These are phyloP conservation scores for Nicator chloris DNA, from an alignment of 2,113 vertebrate genomes.

Conservation along the genomic window DNA sequence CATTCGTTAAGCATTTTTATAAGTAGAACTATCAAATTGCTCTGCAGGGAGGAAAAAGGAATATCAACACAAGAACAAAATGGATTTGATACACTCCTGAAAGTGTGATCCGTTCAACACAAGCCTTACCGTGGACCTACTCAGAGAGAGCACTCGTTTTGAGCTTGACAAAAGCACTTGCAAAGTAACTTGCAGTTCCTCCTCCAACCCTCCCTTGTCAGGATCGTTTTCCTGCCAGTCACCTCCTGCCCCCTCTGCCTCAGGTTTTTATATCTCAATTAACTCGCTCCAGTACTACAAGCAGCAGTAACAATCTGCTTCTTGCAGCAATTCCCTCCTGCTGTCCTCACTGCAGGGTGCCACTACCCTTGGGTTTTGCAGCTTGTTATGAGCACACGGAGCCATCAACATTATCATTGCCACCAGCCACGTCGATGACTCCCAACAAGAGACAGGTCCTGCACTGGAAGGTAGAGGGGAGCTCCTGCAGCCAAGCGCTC, in stretches of 20 bases:
- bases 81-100: background rate
- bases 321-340: background rate
- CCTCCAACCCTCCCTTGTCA: background rate
- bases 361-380: rapidly evolving
- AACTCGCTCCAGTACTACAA: background rate
- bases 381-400: background rate
- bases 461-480: background rate
- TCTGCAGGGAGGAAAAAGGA: background rate
- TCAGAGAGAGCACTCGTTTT: background rate
- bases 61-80: background rate
- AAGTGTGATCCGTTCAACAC: background rate
- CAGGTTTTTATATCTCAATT: background rate
- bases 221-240: background rate
- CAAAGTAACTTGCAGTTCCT: background rate
- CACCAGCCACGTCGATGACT: rapidly evolving
- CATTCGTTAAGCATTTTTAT: background rate
- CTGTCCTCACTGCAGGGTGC: background rate
- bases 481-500: rapidly evolving
- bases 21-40: background rate
- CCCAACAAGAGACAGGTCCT: too few relatives aligned
- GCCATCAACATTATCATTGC: background rate
- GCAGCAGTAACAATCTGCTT: background rate
- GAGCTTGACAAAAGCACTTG: background rate
- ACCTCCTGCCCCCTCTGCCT: background rate
- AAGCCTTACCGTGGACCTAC: background rate